phyloP scores from a whole-genome alignment of 2,888 invertebrate genomes.

The Eudasyphora cyanicolor region DNA sequence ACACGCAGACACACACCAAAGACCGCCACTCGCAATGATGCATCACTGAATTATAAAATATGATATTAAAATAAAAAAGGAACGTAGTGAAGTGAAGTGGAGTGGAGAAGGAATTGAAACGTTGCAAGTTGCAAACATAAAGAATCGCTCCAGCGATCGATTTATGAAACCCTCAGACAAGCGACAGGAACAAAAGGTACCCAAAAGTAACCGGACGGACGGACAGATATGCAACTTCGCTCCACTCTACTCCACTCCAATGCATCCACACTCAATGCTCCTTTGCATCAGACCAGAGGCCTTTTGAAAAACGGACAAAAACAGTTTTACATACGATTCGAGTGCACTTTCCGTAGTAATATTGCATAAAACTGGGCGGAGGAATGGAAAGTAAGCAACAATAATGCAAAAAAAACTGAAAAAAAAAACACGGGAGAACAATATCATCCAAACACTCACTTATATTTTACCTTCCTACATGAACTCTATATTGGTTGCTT shows the following conservation, averaged over 20 bases:
- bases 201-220: background rate
- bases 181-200: slow-evolving; percentile 33
- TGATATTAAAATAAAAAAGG: slow-evolving; percentile 28
- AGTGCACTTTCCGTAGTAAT: slow-evolving; percentile 22
- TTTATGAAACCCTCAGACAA: slow-evolving; percentile 56
- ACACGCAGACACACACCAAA: background rate
- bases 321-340: slow-evolving; percentile 44
- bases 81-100: background rate
- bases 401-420: too few relatives aligned
- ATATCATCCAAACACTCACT: slow-evolving; percentile 26
- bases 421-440: too few relatives aligned
- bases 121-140: slow-evolving; percentile 43
- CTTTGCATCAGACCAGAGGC: slow-evolving; percentile 48
- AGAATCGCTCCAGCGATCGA: slow-evolving; percentile 55
- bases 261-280: slow-evolving; percentile 35
- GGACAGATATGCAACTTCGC: slow-evolving; percentile 5
- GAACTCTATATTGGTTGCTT: slow-evolving; percentile 12
- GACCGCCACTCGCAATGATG: background rate
- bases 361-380: slow-evolving; percentile 25
- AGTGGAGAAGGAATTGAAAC: slow-evolving; percentile 41
- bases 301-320: slow-evolving; percentile 42
- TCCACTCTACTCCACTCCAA: too few relatives aligned
- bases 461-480: slow-evolving; percentile 42
- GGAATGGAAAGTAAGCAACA: slow-evolving; percentile 31
- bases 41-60: slow-evolving; percentile 48